phyloP scores from a whole-genome alignment of 2,113 vertebrate species.

The Sturnira hondurensis region DNA sequence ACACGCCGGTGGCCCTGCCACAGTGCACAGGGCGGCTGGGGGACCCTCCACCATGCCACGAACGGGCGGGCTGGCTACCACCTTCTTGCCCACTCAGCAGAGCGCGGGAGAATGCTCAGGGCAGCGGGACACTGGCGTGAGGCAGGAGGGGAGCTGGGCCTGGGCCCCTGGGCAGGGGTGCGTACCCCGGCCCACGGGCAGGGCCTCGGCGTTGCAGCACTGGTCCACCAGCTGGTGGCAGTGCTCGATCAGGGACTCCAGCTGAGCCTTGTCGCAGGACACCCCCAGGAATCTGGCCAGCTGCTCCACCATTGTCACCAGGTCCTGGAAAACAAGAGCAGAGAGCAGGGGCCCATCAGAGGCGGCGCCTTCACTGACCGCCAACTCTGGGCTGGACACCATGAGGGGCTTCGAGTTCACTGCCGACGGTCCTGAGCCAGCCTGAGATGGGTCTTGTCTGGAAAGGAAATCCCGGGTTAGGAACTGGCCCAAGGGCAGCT shows the following conservation, averaged over 20 bases:
- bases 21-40: accelerated
- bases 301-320: conserved; percentile 91
- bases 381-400: accelerated
- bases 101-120: neutral
- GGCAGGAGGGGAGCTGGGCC: accelerated
- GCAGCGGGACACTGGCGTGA: neutral
- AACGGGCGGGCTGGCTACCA: accelerated
- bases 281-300: conserved; percentile 93
- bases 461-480: neutral
- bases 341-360: neutral
- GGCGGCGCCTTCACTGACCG: accelerated
- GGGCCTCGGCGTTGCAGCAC: conserved; percentile 94
- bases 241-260: conserved; percentile 93
- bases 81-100: neutral
- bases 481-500: accelerated
- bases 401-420: accelerated
- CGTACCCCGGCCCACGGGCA: conserved; percentile 93
- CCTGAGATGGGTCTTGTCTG: accelerated
- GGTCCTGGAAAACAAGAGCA: conserved; percentile 84
- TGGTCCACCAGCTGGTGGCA: conserved; percentile 98
- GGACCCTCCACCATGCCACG: accelerated
- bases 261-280: conserved; percentile 94
- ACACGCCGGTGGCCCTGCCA: accelerated
- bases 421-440: too few relatives aligned
- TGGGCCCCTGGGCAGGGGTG: neutral